Base-by-base conservation (phyloP, 2,113 vertebrate genomes). In the Oreamnos americanus region DNA sequence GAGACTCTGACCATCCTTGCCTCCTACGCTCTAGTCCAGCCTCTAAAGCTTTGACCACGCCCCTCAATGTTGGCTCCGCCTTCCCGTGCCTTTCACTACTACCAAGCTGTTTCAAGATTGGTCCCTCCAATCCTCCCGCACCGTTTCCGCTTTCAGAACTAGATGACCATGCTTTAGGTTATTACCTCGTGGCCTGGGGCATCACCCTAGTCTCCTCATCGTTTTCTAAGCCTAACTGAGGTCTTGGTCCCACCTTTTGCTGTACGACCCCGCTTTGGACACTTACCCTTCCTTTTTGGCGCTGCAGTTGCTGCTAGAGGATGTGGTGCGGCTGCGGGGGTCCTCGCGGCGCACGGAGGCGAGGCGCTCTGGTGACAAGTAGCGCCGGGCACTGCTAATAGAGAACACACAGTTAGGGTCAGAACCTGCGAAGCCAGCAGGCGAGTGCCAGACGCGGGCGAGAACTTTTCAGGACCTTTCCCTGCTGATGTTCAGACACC, bases 281-380 rank as follows among this genome's bases (percentile, higher is more conserved):
- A 94, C 98, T 62, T 91, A 99, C 98, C 98, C 98, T 67, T 99
- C 98, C 51, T 99, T 99, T 98, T 99, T 99, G 87, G 99, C 99
- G 81, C 99, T 99, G 1, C 98, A 98, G 3, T 99, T 99, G 98
- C 99, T 99, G 99, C 99, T 99, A 90, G 99, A 99, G 79, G 99
- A 99, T 7, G 99, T 99, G 97, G 99, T 99, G 81, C 99, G 98
- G 98, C 99, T 99, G 21, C 99, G 99, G 86, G 99, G 98, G 74
- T 99, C 99, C 25, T 99, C 99, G 96, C 99, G 98, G 97, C 99
- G 99, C 90, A 99, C 98, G 1, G 99, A 98, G 94, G 99, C 99
- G 33, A 99, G 99, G 28, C 99, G 99, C 95, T 99, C 99, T 2
- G 99, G 99, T 12, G 99, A 99, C 98, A 99, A 98, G 64, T 99